These are phyloP conservation scores for Stramonita haemastoma DNA, from an alignment of 2,888 invertebrate genomes.

Conservation along the genomic window DNA sequence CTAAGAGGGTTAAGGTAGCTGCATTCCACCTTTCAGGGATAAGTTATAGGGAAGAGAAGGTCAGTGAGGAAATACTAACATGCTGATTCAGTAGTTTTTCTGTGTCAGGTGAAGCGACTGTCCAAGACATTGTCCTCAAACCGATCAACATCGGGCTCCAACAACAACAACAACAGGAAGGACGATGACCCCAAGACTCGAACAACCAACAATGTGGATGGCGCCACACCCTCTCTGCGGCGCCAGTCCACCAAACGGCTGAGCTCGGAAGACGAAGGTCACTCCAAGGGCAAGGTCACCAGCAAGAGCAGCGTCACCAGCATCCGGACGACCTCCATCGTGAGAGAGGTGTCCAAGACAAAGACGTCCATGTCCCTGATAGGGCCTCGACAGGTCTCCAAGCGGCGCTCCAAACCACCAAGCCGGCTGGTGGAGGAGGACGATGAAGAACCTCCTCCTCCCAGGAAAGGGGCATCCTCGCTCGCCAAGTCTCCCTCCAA, in stretches of 20 bases:
- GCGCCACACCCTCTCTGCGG: neutral
- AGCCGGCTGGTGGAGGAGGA: slow-evolving; percentile 26
- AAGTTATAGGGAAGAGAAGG: too few species aligned
- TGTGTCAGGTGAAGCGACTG: slow-evolving; percentile 43
- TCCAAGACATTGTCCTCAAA: slow-evolving; percentile 39
- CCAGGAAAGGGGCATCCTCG: neutral
- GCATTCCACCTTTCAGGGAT: too few species aligned
- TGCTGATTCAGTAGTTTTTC: neutral
- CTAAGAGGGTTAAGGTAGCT: too few species aligned
- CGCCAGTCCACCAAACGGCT: slow-evolving; percentile 44
- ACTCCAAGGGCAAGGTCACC: neutral
- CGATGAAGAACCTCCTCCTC: neutral
- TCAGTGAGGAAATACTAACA: too few species aligned
- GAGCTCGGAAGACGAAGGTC: slow-evolving; percentile 11
- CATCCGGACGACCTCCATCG: slow-evolving; percentile 24
- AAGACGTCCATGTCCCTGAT: neutral
- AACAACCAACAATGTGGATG: neutral
- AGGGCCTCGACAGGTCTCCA: neutral
- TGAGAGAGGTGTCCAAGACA: neutral
- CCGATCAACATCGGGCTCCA: neutral
- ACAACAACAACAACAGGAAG: neutral
- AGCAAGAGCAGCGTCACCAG: slow-evolving; percentile 7
- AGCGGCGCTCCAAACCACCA: slow-evolving; percentile 10
- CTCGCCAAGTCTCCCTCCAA: neutral
- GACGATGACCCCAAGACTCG: neutral